Evolutionary conservation across 2,797 vertebrate genomes (phyloP), one percentile per base, ranked within the genome.

Genomic region (Clarias fuscus): DNA sequence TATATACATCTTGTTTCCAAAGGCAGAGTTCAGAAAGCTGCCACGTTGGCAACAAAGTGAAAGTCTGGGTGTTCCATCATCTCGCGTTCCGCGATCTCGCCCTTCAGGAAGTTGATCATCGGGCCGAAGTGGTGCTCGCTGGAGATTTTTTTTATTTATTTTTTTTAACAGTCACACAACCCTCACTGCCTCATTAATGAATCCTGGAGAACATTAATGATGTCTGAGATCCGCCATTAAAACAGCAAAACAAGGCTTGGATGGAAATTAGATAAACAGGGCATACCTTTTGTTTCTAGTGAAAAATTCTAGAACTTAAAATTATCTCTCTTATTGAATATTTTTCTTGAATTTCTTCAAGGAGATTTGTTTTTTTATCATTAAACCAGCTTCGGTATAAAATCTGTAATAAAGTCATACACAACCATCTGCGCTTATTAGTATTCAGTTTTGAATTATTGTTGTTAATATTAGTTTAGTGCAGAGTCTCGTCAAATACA

Each of bases 1-100:
- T 85, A 86, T 88, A 78, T 87, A 90, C 85, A 88, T 89, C 86
- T 56, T 77, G 82, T 85, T 59, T 84, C 65, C 77, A 78, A 56
- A 65, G 84, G 77, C 82, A 87, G 82, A 90, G 84, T 76, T 67
- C 53, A 72, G 33, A 84, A 80, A 80, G 40, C 56, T 78, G 40
- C 78, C 78, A 59, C 40, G 79, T 75, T 48, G 84, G 75, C 70
- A 88, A 88, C 84, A 71, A 77, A 20, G 86, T 22, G 81, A 84
- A 53, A 40, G 72, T 68, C 48, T 77, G 83, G 58, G 87, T 68
- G 84, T 70, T 86, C 62, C 58, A 73, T 78, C 40, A 75, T 33
- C 33, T 33, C 2, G 48, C 58, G 20, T 24, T 33, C 33, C 33
- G 62, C 20, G 61, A 68, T 53, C 62, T 86, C 82, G 68, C 64